Base-by-base conservation (phyloP, 2,113 vertebrate genomes). In the Oxyruncus cristatus region DNA sequence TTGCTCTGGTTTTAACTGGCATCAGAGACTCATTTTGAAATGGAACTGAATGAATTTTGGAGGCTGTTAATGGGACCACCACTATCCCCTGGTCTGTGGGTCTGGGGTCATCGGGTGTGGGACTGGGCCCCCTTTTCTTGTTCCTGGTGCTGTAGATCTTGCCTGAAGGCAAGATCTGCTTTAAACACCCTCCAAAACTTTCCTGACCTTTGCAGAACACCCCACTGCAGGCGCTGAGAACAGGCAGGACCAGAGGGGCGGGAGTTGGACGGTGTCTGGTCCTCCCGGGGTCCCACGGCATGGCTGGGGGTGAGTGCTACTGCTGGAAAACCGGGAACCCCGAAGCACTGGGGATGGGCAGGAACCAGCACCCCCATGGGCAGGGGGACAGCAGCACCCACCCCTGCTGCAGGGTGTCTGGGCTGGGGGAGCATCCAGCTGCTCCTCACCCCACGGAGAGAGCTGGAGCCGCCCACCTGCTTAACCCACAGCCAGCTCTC, bases 21-120 rank as follows among this genome's bases (percentile, higher is more conserved):
- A 33, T 33, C 72, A 77, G 49, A 56, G 11, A 28, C 22, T 49
- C 24, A 17, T 37, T 81, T 22, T 42, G 63, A 61, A 61, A 44
- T 27, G 33, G 52, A 76, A 66, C 18, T n/a, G 53, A 27, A 8
- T 1, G 3, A 30, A 9, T 32, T 52, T 62, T 70, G 24, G 19
- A 30, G 35, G 9, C 24, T 77, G 12, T 22, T 52, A 7, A 55
- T 30, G 46, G 46, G 37, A 71, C 39, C 73, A 52, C 8, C 52
- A 10, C 16, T 13, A 20, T 5, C 12, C 26, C 2, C 5, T 17
- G 33, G 14, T 52, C 35, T n/a, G 18, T 0, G 1, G 21, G 9
- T 26, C 39, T 75, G 62, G 32, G 15, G 10, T 56, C 24, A 2
- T 1, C 37, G 46, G 17, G 5, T 41, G 32, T 1, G 4, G 22